A percentile compares a stretch with the other conserved stretches of the same genome.
Conservation (phyloP, 2,113 vertebrate species). For the Mobula hypostoma region DNA sequence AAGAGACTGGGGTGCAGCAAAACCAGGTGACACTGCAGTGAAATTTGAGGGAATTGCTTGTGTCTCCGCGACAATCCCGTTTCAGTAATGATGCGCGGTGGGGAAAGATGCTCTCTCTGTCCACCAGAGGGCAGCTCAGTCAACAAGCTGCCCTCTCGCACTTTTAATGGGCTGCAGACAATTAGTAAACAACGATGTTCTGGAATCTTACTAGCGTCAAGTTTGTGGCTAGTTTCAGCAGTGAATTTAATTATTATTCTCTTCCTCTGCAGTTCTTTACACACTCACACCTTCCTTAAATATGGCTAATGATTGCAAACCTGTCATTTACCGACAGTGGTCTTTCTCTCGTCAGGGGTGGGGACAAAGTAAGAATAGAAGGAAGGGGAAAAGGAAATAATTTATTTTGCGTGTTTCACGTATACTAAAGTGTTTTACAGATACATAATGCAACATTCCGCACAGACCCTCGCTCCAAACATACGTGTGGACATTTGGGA, state of each 20-base stretch:
- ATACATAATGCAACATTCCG: not conserved
- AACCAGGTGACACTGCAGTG: not conserved
- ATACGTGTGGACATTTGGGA: too few relatives aligned
- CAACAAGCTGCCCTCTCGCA: not conserved
- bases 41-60: too few relatives aligned
- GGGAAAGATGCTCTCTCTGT: not conserved
- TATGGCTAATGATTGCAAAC: not conserved
- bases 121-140: constrained; percentile 20
- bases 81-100: not conserved
- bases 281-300: not conserved
- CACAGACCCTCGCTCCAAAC: too few relatives aligned
- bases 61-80: not conserved
- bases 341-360: too few relatives aligned
- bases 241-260: not conserved
- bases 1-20: not conserved
- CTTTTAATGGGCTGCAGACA: not conserved
- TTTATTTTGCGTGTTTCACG: too few relatives aligned
- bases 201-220: not conserved
- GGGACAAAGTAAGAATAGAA: too few relatives aligned
- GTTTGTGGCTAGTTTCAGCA: not conserved
- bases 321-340: not conserved
- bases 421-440: not conserved
- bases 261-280: not conserved
- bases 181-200: not conserved
- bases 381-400: too few relatives aligned